A percentile compares a stretch with the other conserved stretches of the same genome.
phyloP scores from a whole-genome alignment of 2,113 vertebrate genomes.

The Herpetotheres cachinnans region DNA sequence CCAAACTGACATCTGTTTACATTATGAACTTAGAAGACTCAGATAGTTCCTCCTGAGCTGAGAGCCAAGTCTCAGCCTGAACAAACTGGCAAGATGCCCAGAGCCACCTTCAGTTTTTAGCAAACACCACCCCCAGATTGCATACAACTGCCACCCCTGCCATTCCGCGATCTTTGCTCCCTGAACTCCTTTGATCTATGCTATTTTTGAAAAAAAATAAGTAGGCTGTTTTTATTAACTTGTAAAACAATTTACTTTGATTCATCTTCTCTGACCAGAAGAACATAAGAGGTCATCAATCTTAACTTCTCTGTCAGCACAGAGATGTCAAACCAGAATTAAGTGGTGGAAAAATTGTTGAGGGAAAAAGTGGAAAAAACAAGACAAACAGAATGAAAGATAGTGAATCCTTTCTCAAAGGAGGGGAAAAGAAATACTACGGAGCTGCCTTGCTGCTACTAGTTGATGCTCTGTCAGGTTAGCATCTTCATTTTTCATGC shows the following conservation, averaged over 20 bases:
- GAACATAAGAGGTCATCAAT: neutral
- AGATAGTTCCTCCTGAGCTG: neutral
- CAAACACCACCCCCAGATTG: neutral
- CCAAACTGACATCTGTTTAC: neutral
- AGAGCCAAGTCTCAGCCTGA: neutral
- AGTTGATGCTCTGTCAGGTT: neutral
- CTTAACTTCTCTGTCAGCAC: conserved; percentile 16
- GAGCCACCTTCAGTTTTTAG: neutral
- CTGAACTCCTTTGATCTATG: neutral
- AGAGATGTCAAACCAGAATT: conserved; percentile 15
- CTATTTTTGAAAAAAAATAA: neutral
- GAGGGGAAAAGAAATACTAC: neutral
- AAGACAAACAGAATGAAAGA: neutral
- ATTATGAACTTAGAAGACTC: neutral
- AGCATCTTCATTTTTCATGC: neutral
- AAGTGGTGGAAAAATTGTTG: conserved; percentile 19
- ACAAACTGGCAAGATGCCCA: neutral
- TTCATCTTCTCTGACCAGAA: conserved; percentile 2
- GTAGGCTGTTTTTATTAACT: neutral
- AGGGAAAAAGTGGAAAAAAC: neutral
- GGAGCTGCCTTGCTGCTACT: neutral
- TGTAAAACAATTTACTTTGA: neutral
- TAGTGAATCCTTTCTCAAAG: neutral
- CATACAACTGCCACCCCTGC: neutral
- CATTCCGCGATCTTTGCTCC: neutral